These are phyloP conservation scores for Gopherus flavomarginatus DNA, from an alignment of 2,113 vertebrate species.

Conservation along the genomic window DNA sequence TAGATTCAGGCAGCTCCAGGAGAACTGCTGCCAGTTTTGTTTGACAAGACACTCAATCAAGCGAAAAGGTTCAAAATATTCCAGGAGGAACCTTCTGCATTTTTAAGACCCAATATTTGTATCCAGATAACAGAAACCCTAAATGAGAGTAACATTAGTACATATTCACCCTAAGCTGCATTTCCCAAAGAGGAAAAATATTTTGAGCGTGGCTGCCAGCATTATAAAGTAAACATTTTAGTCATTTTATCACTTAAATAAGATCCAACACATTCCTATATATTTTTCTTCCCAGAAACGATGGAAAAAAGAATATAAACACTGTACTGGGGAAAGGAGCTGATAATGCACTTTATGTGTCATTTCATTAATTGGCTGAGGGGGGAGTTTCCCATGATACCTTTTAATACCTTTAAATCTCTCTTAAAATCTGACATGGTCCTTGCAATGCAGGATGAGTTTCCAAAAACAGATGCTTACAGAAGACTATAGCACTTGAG, in stretches of 20 bases:
- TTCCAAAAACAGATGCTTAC: slow-evolving; percentile 52
- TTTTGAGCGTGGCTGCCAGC: slow-evolving; percentile 11
- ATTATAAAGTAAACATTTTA: slow-evolving; percentile 34
- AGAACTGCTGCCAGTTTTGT: slow-evolving; percentile 84
- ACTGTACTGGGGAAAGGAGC: background rate
- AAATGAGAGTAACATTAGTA: slow-evolving; percentile 69
- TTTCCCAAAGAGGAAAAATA: slow-evolving; percentile 60
- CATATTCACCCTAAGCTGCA: slow-evolving; percentile 55
- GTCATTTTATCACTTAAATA: slow-evolving; percentile 39
- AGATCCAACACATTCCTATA: slow-evolving; percentile 7
- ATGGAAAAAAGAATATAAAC: background rate
- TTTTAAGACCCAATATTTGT: slow-evolving; percentile 74
- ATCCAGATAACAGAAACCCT: slow-evolving; percentile 72
- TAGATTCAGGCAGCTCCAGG: slow-evolving; percentile 84
- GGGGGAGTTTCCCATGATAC: background rate
- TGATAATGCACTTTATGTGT: background rate
- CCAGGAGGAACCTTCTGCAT: slow-evolving; percentile 74
- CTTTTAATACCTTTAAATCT: slow-evolving; percentile 31
- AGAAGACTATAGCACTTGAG: slow-evolving; percentile 40
- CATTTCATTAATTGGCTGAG: slow-evolving; percentile 41
- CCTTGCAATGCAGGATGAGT: slow-evolving; percentile 46
- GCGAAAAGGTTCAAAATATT: slow-evolving; percentile 81
- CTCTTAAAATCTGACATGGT: slow-evolving; percentile 51
- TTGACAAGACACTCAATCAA: slow-evolving; percentile 86
- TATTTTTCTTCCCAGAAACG: background rate